Conservation (phyloP, 2,888 invertebrate species). For the Synergus japonicus region DNA sequence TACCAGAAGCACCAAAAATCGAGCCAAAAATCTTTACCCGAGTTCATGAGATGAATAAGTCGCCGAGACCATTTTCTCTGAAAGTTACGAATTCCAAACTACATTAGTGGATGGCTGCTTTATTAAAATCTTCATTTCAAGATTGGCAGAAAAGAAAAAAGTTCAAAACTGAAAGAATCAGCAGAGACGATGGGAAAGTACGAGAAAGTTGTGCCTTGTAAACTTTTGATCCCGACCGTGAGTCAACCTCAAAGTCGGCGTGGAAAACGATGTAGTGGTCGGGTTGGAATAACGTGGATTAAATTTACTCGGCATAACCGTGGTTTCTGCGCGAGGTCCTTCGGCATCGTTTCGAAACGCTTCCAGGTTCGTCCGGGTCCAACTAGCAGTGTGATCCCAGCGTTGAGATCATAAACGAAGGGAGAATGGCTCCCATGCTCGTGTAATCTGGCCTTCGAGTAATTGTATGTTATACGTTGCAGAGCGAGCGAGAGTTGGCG, state of each 20-base stretch:
- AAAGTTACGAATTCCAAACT: conserved; percentile 25
- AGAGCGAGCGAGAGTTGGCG: conserved; percentile 54
- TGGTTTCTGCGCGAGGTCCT: conserved; percentile 53
- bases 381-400: conserved; percentile 53
- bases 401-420: conserved; percentile 60
- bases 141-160: conserved; percentile 24
- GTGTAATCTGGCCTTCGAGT: conserved; percentile 74
- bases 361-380: conserved; percentile 57
- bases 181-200: conserved; percentile 21
- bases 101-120: conserved; percentile 36
- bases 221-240: conserved; percentile 32
- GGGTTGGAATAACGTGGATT: conserved; percentile 39
- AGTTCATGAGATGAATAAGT: background rate
- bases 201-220: conserved; percentile 40
- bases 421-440: conserved; percentile 63
- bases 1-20: background rate
- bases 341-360: conserved; percentile 55
- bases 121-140: conserved; percentile 39
- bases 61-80: background rate
- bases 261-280: conserved; percentile 36
- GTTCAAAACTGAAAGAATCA: conserved; percentile 19
- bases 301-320: conserved; percentile 32
- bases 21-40: background rate
- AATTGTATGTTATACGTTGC: conserved; percentile 75
- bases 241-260: conserved; percentile 41